Evolutionary conservation across 2,797 vertebrate genomes (phyloP).

Genomic region (Coccyzus lansbergi): DNA sequence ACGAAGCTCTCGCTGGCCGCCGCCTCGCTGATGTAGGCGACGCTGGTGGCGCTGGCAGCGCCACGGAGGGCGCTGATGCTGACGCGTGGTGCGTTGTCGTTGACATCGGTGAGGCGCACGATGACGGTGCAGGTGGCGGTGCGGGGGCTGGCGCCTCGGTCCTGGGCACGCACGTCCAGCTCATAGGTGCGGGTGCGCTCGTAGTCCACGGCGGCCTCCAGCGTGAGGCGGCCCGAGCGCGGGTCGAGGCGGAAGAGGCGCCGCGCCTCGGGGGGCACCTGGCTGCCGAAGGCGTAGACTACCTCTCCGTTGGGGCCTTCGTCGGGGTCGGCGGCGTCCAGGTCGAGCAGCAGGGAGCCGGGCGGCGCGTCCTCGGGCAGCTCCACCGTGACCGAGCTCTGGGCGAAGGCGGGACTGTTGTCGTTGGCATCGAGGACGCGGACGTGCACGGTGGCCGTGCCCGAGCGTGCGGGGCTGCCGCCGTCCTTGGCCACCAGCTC

Average conservation of each 20-base stretch:
- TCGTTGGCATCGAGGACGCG: constrained; percentile 94
- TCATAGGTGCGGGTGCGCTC: constrained; percentile 92
- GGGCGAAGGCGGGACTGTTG: constrained; percentile 91
- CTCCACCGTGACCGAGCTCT: constrained; percentile 85
- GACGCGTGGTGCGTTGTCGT: constrained; percentile 91
- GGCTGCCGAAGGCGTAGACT: constrained; percentile 86
- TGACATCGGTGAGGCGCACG: constrained; percentile 91
- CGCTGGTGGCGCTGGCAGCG: constrained; percentile 30
- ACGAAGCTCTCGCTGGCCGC: constrained; percentile 90
- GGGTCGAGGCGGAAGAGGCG: constrained; percentile 89
- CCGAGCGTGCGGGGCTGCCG: constrained; percentile 84
- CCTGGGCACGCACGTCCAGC: constrained; percentile 89
- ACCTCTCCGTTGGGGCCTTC: constrained; percentile 92
- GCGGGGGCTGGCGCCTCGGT: constrained; percentile 86
- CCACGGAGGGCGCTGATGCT: constrained; percentile 88
- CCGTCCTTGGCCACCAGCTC: constrained; percentile 92
- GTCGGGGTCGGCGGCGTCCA: constrained; percentile 87
- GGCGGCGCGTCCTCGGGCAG: constrained; percentile 88
- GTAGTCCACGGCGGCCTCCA: constrained; percentile 88
- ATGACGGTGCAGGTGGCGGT: constrained; percentile 88
- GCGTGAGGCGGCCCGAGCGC: constrained; percentile 84
- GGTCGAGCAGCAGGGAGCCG: constrained; percentile 85
- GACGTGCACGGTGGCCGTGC: constrained; percentile 86
- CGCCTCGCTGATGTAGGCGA: constrained; percentile 88
- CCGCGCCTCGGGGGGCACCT: constrained; percentile 85